Evolutionary conservation across 2,113 vertebrate genomes (phyloP).

Genomic region (Malurus cyaneus): DNA sequence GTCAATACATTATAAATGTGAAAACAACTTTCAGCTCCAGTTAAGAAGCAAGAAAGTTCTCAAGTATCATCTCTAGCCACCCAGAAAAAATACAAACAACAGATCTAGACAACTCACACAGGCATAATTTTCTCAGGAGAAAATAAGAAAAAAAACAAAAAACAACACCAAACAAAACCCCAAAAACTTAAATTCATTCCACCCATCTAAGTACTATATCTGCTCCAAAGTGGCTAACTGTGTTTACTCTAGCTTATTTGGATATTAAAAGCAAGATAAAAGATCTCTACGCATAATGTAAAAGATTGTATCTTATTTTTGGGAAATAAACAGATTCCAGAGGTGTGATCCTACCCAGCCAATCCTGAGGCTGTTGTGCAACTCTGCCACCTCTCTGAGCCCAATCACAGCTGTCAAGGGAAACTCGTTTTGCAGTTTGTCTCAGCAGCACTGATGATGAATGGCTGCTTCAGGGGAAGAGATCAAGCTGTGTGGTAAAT

Average conservation of each 20-base stretch:
- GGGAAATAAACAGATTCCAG: constrained; percentile 80
- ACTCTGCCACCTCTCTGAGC: constrained; percentile 10
- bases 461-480: constrained; percentile 58
- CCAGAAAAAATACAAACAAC: background rate
- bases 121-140: background rate
- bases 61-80: background rate
- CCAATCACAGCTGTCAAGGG: constrained; percentile 44
- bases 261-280: constrained; percentile 29
- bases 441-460: constrained; percentile 62
- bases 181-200: background rate
- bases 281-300: constrained; percentile 7
- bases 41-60: background rate
- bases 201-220: background rate
- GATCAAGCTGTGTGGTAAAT: constrained; percentile 43
- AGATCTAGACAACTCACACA: background rate
- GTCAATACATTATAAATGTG: background rate
- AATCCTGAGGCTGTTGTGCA: constrained; percentile 64
- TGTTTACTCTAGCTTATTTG: constrained; percentile 9
- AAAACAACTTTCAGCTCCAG: constrained; percentile 4
- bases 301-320: constrained; percentile 41
- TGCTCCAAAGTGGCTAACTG: constrained; percentile 5
- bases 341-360: constrained; percentile 80
- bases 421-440: constrained; percentile 77
- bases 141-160: background rate
- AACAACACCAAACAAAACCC: background rate